Conservation (phyloP, 1,140 invertebrate genomes). For the Danaus plexippus region DNA sequence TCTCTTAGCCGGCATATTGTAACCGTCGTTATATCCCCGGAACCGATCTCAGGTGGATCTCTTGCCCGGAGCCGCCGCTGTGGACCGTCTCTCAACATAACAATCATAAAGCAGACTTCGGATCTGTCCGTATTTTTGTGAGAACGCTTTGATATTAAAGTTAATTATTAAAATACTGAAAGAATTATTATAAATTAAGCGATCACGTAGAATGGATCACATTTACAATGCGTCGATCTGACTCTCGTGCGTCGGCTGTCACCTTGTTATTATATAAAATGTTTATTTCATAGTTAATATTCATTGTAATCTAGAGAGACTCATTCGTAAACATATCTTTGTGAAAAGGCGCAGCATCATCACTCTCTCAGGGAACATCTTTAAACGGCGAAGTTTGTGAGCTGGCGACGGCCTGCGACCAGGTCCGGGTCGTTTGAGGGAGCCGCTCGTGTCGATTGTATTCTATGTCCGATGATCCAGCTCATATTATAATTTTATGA, state of each 20-base stretch:
- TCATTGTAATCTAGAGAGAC: constrained; percentile 5
- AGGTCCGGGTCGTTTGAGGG: constrained; percentile 1
- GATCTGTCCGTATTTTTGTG: constrained; percentile 10
- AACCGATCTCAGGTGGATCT: too few relatives aligned
- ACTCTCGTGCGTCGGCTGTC: constrained; percentile 5
- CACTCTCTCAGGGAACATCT: neutral
- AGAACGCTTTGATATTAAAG: constrained; percentile 6
- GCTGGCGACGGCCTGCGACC: neutral
- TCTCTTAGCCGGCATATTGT: constrained; percentile 1
- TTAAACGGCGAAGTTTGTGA: constrained; percentile 1
- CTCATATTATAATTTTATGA: too few relatives aligned
- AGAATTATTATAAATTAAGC: constrained; percentile 5
- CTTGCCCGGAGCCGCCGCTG: too few relatives aligned
- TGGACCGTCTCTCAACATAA: neutral
- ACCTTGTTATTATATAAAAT: constrained; percentile 11
- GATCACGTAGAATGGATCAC: constrained; percentile 3
- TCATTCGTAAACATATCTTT: constrained; percentile 30
- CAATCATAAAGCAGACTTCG: constrained; percentile 7
- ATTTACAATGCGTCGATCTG: constrained; percentile 3
- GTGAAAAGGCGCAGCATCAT: constrained; percentile 21
- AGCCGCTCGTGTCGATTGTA: neutral
- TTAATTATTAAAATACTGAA: constrained; percentile 8
- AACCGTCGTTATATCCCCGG: neutral
- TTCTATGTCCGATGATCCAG: too few relatives aligned
- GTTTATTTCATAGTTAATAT: constrained; percentile 15